These are phyloP conservation scores for Percopsis transmontana DNA, from an alignment of 2,113 vertebrate genomes.

Conservation along the genomic window DNA sequence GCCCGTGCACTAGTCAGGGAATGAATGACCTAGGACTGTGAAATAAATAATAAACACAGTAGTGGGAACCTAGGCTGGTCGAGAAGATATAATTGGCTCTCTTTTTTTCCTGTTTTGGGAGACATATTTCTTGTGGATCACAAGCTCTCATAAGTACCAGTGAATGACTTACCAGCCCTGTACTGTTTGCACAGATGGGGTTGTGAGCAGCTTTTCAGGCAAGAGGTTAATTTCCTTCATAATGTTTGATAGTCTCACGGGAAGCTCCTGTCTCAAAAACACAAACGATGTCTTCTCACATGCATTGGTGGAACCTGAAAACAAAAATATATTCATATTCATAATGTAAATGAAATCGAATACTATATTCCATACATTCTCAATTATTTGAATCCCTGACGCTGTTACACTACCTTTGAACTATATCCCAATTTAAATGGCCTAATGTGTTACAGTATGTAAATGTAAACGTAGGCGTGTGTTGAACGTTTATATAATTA, in stretches of 20 bases:
- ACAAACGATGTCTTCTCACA: constrained; percentile 94
- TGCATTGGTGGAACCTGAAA: constrained; percentile 89
- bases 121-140: not conserved
- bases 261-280: constrained; percentile 93
- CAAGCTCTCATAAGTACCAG: not conserved
- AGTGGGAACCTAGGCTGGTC: too few relatives aligned
- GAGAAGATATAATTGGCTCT: too few relatives aligned
- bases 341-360: not conserved
- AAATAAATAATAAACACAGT: not conserved
- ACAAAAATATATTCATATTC: not conserved
- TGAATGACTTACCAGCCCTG: constrained; percentile 87
- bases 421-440: not conserved
- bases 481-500: too few relatives aligned
- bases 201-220: constrained; percentile 85
- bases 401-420: not conserved
- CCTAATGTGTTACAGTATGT: too few relatives aligned
- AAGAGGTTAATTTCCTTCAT: constrained; percentile 97
- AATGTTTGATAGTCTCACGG: constrained; percentile 93
- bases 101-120: constrained; percentile 1
- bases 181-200: constrained; percentile 89
- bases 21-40: not conserved
- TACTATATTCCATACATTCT: not conserved
- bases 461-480: too few relatives aligned
- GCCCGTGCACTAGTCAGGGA: not conserved
- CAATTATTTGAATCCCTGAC: not conserved